phyloP scores from a whole-genome alignment of 2,113 vertebrate species.

The Hydropotes inermis region DNA sequence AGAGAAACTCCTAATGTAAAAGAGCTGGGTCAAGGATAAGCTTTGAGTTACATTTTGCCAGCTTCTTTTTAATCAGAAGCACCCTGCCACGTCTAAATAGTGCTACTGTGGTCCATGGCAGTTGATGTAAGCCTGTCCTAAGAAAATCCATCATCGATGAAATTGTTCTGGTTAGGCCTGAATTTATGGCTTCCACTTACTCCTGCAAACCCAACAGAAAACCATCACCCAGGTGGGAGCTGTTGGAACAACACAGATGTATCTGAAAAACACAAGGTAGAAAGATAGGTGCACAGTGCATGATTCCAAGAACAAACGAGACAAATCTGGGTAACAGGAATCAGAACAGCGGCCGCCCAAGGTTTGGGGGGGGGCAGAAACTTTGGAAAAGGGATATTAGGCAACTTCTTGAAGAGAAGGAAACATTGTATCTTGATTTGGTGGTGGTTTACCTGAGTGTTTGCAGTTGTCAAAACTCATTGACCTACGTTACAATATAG shows the following conservation, averaged over 20 bases:
- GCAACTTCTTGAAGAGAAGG: not conserved
- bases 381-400: not conserved
- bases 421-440: not conserved
- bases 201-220: not conserved
- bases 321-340: not conserved
- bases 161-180: not conserved
- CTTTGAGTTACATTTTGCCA: not conserved
- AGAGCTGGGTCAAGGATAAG: not conserved
- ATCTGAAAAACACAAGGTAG: not conserved
- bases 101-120: not conserved
- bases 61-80: not conserved
- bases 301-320: not conserved
- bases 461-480: not conserved
- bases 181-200: not conserved
- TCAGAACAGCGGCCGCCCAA: not conserved
- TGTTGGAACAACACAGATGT: not conserved
- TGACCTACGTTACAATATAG: not conserved
- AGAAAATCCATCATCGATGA: not conserved
- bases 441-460: not conserved
- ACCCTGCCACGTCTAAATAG: not conserved
- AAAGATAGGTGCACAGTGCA: not conserved
- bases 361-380: not conserved
- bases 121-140: not conserved
- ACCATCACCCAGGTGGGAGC: not conserved
- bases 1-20: not conserved